Percentiles rank a stretch among this genome's conserved stretches.
phyloP scores from a whole-genome alignment of 2,797 vertebrate genomes.

The Artibeus jamaicensis region DNA sequence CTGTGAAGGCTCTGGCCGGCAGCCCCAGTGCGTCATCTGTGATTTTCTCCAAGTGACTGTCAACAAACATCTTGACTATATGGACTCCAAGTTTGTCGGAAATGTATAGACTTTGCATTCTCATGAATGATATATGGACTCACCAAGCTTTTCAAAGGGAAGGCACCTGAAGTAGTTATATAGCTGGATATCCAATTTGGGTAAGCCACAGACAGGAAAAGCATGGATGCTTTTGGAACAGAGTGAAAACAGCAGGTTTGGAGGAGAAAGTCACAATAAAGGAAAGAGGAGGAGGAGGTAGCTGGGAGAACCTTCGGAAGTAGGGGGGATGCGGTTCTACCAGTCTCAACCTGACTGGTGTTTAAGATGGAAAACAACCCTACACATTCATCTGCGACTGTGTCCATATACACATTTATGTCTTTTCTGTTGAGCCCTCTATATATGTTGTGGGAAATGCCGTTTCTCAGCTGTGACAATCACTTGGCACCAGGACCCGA shows the following conservation, averaged over 20 bases:
- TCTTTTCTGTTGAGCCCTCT: background rate
- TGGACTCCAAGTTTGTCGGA: background rate
- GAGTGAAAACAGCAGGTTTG: background rate
- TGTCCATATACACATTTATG: background rate
- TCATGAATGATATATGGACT: background rate
- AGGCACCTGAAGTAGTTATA: background rate
- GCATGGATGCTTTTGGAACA: background rate
- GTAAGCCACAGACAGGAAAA: background rate
- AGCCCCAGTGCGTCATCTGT: background rate
- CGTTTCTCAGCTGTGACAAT: slow-evolving; percentile 53
- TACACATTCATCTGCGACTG: background rate
- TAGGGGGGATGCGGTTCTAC: slow-evolving; percentile 29
- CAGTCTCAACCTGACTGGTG: slow-evolving; percentile 57
- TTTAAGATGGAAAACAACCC: background rate
- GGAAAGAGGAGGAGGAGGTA: background rate
- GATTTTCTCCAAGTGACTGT: background rate
- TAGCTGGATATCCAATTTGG: background rate
- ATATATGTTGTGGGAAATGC: background rate
- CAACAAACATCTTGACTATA: background rate
- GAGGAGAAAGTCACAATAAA: background rate
- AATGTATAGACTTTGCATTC: background rate
- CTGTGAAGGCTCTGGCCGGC: background rate
- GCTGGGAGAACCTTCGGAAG: background rate
- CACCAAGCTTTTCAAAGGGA: background rate
- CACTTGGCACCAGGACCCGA: slow-evolving; percentile 38